Evolutionary conservation across 2,797 vertebrate genomes (phyloP).

Genomic region (Periparus ater): DNA sequence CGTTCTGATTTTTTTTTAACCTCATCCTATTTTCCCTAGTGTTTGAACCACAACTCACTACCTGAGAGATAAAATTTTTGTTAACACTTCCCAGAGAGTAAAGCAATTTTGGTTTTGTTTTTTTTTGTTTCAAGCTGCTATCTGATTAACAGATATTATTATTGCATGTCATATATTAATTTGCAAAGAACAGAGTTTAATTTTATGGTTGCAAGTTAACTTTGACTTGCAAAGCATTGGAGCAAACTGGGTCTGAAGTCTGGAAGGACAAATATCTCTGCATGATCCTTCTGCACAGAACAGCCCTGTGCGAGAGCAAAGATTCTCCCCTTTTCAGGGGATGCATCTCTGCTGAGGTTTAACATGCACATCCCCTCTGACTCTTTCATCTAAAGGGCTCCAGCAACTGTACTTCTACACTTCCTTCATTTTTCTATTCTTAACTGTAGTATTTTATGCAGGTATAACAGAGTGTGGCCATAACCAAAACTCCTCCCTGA

Average conservation of each 20-base stretch:
- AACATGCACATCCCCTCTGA: background rate
- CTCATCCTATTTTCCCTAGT: background rate
- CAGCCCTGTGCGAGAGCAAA: rapidly evolving
- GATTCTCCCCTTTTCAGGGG: too few relatives aligned
- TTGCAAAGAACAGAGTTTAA: background rate
- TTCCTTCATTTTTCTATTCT: background rate
- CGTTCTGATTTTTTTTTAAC: background rate
- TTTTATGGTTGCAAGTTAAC: background rate
- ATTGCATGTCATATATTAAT: background rate
- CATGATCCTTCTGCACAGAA: background rate
- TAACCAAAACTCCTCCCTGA: background rate
- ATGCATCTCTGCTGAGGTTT: background rate
- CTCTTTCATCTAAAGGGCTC: background rate
- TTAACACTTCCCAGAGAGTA: background rate
- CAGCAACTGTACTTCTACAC: background rate
- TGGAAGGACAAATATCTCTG: background rate
- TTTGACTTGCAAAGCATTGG: background rate
- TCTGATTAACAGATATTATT: background rate
- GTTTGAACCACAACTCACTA: background rate
- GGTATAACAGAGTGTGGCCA: background rate
- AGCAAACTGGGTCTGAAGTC: background rate
- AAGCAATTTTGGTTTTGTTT: background rate
- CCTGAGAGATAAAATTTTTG: background rate
- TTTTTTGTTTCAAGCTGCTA: background rate
- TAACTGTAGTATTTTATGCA: background rate